Evolutionary conservation across 1,140 invertebrate species (phyloP), one percentile per base, ranked within the genome.

Genomic region (Drosophila athabasca): DNA sequence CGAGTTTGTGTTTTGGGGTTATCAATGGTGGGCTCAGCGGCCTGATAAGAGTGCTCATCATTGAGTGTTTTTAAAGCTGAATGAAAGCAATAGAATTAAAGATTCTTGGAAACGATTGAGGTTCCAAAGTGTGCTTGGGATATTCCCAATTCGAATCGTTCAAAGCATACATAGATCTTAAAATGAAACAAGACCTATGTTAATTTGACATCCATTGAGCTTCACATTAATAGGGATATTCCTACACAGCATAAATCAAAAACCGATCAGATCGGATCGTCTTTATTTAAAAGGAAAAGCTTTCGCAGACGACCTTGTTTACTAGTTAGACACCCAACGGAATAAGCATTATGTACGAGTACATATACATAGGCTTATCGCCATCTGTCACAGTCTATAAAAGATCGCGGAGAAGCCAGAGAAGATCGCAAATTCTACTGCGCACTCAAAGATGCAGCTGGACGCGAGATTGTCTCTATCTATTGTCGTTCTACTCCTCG

Each of bases 1-100:
- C 41, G 44, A 54, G 19, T 29, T 44, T 55, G 45, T 61, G 15
- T 31, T 43, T 43, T 19, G 44, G 58, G 80, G 76, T 84, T 82
- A 82, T 82, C 79, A 49, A 9, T 58, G 7, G 31, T 58, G 65
- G 46, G 46, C 54, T 73, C 65, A 60, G 22, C 41, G 45, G 48
- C 39, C 55, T 53, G 52, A 67, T 65, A 67, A 64, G 62, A 48
- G 44, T 46, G 39, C 26, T 41, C 55, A 31, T 62, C 44, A 64
- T 55, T 70, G 58, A 77, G 44, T n/a, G n/a, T 17, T 53, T 13
- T 11, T 44, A 51, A n/a, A 62, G 55, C 29, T 17, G 17, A 17
- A 50, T 35, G 15, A 46, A 51, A 55, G 26, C 13, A 68, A 44
- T 49, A 24, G 31, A 44, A 43, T 29, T 1, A 6, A 2, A 43